Evolutionary conservation across 2,888 invertebrate species (phyloP).

Genomic region (Thelaira solivaga): DNA sequence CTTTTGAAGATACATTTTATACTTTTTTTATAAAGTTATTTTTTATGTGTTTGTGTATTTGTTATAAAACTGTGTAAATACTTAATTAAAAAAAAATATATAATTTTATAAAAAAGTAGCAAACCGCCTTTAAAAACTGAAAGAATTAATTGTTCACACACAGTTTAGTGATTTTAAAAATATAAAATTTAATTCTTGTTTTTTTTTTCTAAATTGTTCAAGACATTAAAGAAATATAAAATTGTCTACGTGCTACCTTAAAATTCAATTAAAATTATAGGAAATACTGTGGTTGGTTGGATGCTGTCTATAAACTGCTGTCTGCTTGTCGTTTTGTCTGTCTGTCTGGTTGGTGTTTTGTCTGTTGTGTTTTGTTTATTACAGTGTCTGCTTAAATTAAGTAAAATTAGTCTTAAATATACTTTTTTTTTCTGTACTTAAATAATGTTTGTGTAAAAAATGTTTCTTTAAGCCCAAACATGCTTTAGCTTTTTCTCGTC

Average conservation of each 20-base stretch:
- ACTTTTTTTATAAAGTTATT: too few relatives aligned
- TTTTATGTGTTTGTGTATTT: too few relatives aligned
- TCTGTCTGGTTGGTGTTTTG: conserved; percentile 20
- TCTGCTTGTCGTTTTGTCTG: conserved; percentile 12
- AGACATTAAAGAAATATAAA: conserved; percentile 5
- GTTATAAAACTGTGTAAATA: too few relatives aligned
- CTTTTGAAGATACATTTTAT: too few relatives aligned
- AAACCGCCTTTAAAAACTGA: too few relatives aligned
- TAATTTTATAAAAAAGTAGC: too few relatives aligned
- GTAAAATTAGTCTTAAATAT: conserved; percentile 17
- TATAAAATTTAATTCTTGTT: background rate
- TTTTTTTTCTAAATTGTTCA: background rate
- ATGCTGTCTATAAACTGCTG: conserved; percentile 32
- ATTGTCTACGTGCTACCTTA: conserved; percentile 44
- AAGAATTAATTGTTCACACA: background rate
- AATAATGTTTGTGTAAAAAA: too few relatives aligned
- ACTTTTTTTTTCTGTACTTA: background rate
- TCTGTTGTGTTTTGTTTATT: conserved; percentile 21
- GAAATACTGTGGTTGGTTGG: conserved; percentile 21
- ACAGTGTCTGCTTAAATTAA: conserved; percentile 35
- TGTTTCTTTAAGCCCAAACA: conserved; percentile 1
- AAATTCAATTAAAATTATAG: conserved; percentile 20
- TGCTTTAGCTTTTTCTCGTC: conserved; percentile 15
- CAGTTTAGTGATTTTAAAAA: background rate
- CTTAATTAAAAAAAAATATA: too few relatives aligned